These are phyloP conservation scores for Epinephelus coioides DNA, from an alignment of 2,797 vertebrate species.

Conservation along the genomic window DNA sequence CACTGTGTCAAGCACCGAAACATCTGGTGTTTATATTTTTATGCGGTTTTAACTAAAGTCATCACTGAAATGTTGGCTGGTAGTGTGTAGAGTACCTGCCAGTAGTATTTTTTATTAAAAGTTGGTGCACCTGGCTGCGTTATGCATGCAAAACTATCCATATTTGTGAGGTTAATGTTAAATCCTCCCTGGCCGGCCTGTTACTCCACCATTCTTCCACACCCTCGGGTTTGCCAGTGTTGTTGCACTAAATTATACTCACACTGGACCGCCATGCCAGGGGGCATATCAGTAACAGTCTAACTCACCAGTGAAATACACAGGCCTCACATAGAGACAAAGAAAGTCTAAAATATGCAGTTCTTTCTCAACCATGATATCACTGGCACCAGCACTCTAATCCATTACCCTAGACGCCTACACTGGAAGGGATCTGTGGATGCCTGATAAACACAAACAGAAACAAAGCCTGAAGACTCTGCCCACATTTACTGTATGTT, in stretches of 20 bases:
- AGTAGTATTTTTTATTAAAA: conserved; percentile 9
- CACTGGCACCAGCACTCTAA: conserved; percentile 80
- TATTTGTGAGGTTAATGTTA: conserved; percentile 42
- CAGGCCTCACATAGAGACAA: conserved; percentile 77
- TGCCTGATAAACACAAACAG: conserved; percentile 84
- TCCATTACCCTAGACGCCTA: conserved; percentile 84
- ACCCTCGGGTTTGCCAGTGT: conserved; percentile 56
- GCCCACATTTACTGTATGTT: conserved; percentile 79
- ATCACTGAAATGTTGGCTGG: conserved; percentile 15
- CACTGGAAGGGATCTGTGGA: conserved; percentile 82
- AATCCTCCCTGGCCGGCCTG: conserved; percentile 57
- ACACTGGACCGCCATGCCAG: conserved; percentile 65
- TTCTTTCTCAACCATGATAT: conserved; percentile 79
- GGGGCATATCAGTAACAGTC: conserved; percentile 73
- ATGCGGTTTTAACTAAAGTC: background rate
- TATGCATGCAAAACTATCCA: conserved; percentile 26
- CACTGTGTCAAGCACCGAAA: conserved; percentile 5
- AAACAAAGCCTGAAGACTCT: conserved; percentile 80
- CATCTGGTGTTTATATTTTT: background rate
- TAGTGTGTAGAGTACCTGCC: background rate
- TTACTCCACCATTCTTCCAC: conserved; percentile 52
- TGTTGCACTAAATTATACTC: conserved; percentile 68
- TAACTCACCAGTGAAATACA: conserved; percentile 64
- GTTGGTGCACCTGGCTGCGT: conserved; percentile 38
- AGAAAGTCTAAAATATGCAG: conserved; percentile 79